These are phyloP conservation scores for Ichneumoninae sp. DNA, from an alignment of 2,888 invertebrate species.

Conservation along the genomic window DNA sequence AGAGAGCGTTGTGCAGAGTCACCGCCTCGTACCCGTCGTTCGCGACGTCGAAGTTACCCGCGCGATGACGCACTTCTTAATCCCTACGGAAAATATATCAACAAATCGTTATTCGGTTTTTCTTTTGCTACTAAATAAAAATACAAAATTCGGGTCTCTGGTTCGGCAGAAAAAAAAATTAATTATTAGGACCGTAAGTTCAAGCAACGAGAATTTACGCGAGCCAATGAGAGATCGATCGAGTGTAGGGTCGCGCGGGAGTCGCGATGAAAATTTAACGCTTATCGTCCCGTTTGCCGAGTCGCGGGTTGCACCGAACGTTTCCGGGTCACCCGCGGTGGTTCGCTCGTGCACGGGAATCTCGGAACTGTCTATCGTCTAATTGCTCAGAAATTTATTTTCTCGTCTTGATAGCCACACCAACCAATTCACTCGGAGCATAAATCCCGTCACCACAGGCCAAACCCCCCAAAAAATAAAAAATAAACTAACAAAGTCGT, in stretches of 20 bases:
- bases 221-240: slow-evolving; percentile 71
- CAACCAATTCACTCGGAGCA: slow-evolving; percentile 48
- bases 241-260: slow-evolving; percentile 14
- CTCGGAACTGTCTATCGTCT: slow-evolving; percentile 39
- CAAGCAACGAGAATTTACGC: background rate
- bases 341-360: slow-evolving; percentile 46
- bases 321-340: slow-evolving; percentile 55
- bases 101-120: slow-evolving; percentile 7
- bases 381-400: slow-evolving; percentile 50
- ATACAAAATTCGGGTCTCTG: background rate
- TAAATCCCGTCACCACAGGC: slow-evolving; percentile 58
- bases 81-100: slow-evolving; percentile 33
- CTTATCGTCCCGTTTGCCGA: slow-evolving; percentile 53
- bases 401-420: slow-evolving; percentile 33
- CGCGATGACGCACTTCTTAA: slow-evolving; percentile 18
- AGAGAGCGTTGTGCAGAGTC: slow-evolving; percentile 17
- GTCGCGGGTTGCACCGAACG: slow-evolving; percentile 29
- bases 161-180: background rate
- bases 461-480: slow-evolving; percentile 29
- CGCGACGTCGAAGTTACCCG: slow-evolving; percentile 34
- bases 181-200: slow-evolving; percentile 41
- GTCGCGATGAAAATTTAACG: slow-evolving; percentile 76
- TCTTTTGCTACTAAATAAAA: slow-evolving; percentile 11
- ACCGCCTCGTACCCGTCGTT: slow-evolving; percentile 12
- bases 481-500: background rate